Percentiles rank a stretch among this genome's conserved stretches.
Conservation (phyloP, 1,140 invertebrate genomes). For the Araneus ventricosus region DNA sequence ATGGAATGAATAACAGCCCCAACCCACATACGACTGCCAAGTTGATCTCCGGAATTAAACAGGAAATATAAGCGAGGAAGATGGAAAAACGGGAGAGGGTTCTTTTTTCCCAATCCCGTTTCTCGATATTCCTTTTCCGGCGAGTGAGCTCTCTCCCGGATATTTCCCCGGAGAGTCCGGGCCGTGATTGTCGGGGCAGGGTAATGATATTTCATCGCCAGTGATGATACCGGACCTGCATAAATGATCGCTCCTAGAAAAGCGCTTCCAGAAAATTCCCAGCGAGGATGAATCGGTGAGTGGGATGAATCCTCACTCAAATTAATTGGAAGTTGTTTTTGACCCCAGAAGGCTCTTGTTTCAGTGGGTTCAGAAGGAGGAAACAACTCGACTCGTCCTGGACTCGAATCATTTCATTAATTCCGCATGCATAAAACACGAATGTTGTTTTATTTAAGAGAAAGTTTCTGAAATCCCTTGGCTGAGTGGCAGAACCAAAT, state of each 20-base stretch:
- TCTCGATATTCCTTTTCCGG: neutral
- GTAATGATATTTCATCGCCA: conserved; percentile 12
- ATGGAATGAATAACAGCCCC: neutral
- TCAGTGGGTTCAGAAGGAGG: neutral
- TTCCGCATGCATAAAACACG: no score
- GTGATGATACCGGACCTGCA: conserved; percentile 6
- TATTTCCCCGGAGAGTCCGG: conserved; percentile 7
- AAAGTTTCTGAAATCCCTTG: no score
- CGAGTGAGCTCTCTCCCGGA: neutral
- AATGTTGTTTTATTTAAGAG: no score
- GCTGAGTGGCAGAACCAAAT: no score
- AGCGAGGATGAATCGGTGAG: neutral
- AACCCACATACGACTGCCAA: neutral
- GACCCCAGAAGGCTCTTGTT: neutral
- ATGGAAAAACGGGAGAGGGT: neutral
- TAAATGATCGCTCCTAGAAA: neutral
- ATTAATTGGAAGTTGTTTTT: neutral
- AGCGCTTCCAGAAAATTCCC: neutral
- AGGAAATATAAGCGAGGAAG: neutral
- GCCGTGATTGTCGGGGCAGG: neutral
- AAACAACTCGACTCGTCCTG: no score
- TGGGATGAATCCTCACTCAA: neutral
- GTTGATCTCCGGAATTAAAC: neutral
- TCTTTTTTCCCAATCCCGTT: neutral
- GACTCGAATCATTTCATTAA: no score